Conservation (phyloP, 2,888 invertebrate species). For the Dorcus parallelipipedus region DNA sequence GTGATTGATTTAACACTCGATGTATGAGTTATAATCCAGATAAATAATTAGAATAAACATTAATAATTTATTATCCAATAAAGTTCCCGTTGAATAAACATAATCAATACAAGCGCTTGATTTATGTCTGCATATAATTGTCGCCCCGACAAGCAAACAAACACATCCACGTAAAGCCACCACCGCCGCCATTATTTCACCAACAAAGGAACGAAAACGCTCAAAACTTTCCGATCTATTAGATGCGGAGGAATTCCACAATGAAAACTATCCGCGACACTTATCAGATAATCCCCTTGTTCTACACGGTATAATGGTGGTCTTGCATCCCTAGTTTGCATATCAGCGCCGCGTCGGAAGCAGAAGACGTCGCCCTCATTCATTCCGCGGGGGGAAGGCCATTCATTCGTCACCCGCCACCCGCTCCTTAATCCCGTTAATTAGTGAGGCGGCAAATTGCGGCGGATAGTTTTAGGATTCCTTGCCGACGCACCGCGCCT, state of each 20-base stretch:
- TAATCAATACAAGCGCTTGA: no score
- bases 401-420: slow-evolving; percentile 21
- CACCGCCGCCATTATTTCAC: no score
- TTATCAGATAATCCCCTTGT: slow-evolving; percentile 5
- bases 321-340: slow-evolving; percentile 1
- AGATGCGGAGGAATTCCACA: neutral
- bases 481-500: slow-evolving; percentile 9
- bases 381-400: slow-evolving; percentile 14
- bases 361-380: slow-evolving; percentile 11
- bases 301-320: slow-evolving; percentile 3
- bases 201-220: no score
- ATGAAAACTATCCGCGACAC: slow-evolving; percentile 1
- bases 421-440: slow-evolving; percentile 22
- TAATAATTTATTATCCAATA: no score
- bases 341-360: slow-evolving; percentile 1
- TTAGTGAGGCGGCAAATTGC: slow-evolving; percentile 28
- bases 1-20: no score
- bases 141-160: no score
- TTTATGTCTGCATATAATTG: no score
- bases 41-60: no score
- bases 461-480: slow-evolving; percentile 24
- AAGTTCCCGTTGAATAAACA: no score
- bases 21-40: no score
- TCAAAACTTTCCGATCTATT: no score
- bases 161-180: no score